Percentiles rank a stretch among this genome's conserved stretches.
phyloP scores from a whole-genome alignment of 2,888 invertebrate genomes.

The Lepidocyrtoides sp. region DNA sequence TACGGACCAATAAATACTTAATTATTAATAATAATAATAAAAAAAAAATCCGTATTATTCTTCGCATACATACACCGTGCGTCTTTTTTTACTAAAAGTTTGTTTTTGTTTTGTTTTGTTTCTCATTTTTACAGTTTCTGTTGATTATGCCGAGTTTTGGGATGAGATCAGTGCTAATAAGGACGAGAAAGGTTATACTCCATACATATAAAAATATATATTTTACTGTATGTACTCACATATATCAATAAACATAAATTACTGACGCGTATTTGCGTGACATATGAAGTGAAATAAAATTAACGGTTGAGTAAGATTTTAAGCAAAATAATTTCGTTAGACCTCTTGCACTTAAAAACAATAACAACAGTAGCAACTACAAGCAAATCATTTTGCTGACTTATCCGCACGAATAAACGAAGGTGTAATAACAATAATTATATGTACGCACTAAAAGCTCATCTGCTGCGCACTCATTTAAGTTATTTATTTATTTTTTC shows the following conservation, averaged over 20 bases:
- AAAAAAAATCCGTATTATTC: too few species aligned
- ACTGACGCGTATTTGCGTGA: background rate
- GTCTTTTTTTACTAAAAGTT: conserved; percentile 75
- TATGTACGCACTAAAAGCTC: conserved; percentile 8
- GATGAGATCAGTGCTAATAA: conserved; percentile 85
- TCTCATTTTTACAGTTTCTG: conserved; percentile 84
- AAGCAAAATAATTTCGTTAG: background rate
- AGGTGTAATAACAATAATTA: too few species aligned
- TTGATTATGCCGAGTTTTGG: conserved; percentile 85
- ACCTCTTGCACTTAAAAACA: background rate
- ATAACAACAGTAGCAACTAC: background rate
- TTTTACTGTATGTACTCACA: conserved; percentile 11
- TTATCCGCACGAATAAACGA: conserved; percentile 22
- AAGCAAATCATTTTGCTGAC: background rate
- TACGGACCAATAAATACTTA: too few species aligned
- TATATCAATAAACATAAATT: background rate
- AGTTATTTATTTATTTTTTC: conserved; percentile 6
- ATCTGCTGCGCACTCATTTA: background rate
- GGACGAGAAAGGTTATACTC: conserved; percentile 84
- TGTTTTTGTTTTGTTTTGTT: conserved; percentile 80
- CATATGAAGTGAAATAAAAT: background rate
- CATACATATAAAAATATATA: conserved; percentile 34
- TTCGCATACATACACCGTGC: background rate
- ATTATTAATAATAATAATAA: too few species aligned
- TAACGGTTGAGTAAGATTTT: background rate